These are phyloP conservation scores for Spinus pinus DNA, from an alignment of 2,797 vertebrate species.

Conservation along the genomic window DNA sequence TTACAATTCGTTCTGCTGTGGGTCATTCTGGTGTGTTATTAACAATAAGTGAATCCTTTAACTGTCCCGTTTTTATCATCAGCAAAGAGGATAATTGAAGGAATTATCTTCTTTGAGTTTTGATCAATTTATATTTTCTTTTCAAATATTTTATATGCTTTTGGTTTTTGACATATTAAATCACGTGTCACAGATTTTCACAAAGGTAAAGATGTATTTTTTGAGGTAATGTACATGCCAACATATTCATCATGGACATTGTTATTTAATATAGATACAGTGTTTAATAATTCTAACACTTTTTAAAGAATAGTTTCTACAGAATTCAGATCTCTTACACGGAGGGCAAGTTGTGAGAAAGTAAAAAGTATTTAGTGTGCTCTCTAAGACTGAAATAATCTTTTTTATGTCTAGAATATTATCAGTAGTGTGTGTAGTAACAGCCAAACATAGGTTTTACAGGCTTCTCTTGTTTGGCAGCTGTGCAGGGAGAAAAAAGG, in stretches of 20 bases:
- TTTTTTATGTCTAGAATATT: background rate
- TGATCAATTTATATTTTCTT: background rate
- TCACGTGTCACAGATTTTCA: background rate
- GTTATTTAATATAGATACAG: background rate
- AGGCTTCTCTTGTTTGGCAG: background rate
- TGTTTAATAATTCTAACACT: background rate
- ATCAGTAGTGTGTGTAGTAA: background rate
- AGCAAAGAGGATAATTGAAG: background rate
- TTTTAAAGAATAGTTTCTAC: background rate
- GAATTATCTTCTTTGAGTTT: background rate
- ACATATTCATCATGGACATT: background rate
- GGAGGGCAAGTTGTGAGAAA: background rate
- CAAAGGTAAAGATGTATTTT: background rate
- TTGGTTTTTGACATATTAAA: background rate
- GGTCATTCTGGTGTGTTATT: background rate
- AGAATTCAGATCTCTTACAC: background rate
- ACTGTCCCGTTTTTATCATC: background rate
- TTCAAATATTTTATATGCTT: background rate
- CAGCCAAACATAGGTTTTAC: background rate
- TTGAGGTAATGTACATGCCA: background rate
- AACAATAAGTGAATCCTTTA: background rate
- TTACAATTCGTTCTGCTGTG: background rate
- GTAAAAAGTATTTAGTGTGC: background rate
- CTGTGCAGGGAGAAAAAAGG: background rate
- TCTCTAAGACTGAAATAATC: background rate